These are phyloP conservation scores for Nanorana parkeri DNA, from an alignment of 2,113 vertebrate genomes.

Conservation along the genomic window DNA sequence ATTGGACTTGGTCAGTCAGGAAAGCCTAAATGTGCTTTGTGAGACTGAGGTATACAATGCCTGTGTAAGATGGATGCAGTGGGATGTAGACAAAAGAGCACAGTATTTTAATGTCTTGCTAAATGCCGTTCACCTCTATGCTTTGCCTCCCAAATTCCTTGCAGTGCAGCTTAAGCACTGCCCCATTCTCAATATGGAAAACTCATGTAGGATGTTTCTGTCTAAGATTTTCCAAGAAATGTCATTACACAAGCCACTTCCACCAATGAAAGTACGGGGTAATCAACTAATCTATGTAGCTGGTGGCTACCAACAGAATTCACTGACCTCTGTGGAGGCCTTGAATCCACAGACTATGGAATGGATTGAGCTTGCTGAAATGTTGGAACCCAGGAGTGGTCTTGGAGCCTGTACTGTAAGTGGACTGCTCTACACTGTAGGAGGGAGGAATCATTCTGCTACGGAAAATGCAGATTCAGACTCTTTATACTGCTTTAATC, in stretches of 20 bases:
- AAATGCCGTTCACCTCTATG: slow-evolving; percentile 80
- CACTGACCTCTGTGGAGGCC: slow-evolving; percentile 74
- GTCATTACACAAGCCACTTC: slow-evolving; percentile 73
- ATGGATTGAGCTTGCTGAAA: slow-evolving; percentile 75
- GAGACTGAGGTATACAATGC: slow-evolving; percentile 84
- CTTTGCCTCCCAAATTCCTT: slow-evolving; percentile 80
- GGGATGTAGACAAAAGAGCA: slow-evolving; percentile 73
- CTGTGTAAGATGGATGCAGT: slow-evolving; percentile 81
- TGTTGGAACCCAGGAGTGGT: slow-evolving; percentile 75
- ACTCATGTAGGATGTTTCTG: slow-evolving; percentile 80
- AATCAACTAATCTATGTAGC: slow-evolving; percentile 80
- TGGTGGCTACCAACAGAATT: slow-evolving; percentile 76
- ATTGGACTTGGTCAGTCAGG: slow-evolving; percentile 81
- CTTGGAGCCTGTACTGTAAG: slow-evolving; percentile 78
- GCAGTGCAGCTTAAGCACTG: slow-evolving; percentile 79
- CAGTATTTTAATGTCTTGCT: slow-evolving; percentile 82
- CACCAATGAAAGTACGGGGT: slow-evolving; percentile 73
- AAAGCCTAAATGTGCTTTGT: slow-evolving; percentile 81
- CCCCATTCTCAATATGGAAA: slow-evolving; percentile 81
- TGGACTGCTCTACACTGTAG: slow-evolving; percentile 77
- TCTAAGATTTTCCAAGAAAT: slow-evolving; percentile 85
- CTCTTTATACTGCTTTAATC: slow-evolving; percentile 80
- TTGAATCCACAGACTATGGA: slow-evolving; percentile 69
- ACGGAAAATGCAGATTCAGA: slow-evolving; percentile 74
- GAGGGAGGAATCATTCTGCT: slow-evolving; percentile 76